Percentiles rank a stretch among this genome's conserved stretches.
Evolutionary conservation across 2,113 vertebrate genomes (phyloP).

Genomic region (Cinclus cinclus): DNA sequence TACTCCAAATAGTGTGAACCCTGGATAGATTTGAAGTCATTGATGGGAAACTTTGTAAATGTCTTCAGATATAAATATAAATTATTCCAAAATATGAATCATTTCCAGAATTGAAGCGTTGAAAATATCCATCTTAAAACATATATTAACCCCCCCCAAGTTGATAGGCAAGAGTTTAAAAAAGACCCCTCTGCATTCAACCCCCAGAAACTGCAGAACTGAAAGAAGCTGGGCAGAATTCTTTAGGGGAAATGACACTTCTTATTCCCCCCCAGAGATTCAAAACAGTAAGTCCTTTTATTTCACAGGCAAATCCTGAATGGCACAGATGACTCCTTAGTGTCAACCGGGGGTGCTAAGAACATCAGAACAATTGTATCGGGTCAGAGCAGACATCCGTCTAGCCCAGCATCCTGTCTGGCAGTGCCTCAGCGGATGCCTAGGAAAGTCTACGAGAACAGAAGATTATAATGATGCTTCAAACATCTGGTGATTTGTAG

Average conservation of each 20-base stretch:
- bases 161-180: not conserved
- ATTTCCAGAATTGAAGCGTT: not conserved
- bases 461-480: conserved; percentile 1
- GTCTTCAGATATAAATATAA: not conserved
- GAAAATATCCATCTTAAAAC: not conserved
- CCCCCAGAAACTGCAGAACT: not conserved
- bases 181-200: not conserved
- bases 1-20: not conserved
- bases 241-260: not conserved
- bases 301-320: conserved; percentile 2
- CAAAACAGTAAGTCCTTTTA: not conserved
- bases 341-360: conserved; percentile 23
- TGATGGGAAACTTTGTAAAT: not conserved
- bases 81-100: not conserved
- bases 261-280: not conserved
- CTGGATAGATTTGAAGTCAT: not conserved
- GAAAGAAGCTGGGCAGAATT: not conserved
- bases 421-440: not conserved
- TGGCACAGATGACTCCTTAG: not conserved
- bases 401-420: conserved; percentile 55
- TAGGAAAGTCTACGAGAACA: not conserved
- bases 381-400: conserved; percentile 53
- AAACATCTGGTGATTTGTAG: conserved; percentile 29
- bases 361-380: conserved; percentile 57
- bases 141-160: not conserved